phyloP scores from a whole-genome alignment of 2,113 vertebrate species.

The Myanophis thanlyinensis region DNA sequence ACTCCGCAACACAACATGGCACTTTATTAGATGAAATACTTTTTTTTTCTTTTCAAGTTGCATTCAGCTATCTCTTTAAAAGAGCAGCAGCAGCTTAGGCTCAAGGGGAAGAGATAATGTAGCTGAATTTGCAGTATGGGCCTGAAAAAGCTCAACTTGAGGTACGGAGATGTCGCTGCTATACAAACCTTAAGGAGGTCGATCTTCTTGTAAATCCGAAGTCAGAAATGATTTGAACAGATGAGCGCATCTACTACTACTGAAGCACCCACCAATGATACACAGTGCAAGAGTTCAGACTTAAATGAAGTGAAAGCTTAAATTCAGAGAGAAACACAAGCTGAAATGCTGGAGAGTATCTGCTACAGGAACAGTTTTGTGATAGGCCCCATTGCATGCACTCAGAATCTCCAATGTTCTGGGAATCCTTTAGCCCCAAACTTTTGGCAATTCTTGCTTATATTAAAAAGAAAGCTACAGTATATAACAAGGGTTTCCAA shows the following conservation, averaged over 20 bases:
- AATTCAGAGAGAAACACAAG: neutral
- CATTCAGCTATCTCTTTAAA: neutral
- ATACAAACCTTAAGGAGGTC: neutral
- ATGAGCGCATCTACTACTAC: neutral
- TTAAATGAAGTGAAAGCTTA: neutral
- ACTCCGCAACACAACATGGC: conserved; percentile 36
- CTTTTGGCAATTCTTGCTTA: neutral
- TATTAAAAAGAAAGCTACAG: neutral
- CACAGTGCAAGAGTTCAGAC: neutral
- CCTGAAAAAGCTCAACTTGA: neutral
- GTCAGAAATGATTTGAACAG: neutral
- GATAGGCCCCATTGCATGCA: neutral
- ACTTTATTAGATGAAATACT: conserved; percentile 37
- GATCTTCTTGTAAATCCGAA: neutral
- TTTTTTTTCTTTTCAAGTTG: neutral
- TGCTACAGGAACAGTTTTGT: neutral
- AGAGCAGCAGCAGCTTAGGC: neutral
- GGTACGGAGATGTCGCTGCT: neutral
- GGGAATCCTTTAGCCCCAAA: neutral
- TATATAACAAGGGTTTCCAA: too few relatives aligned
- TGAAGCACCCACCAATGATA: neutral
- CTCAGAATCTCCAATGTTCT: neutral
- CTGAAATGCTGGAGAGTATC: neutral
- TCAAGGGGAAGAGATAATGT: neutral
- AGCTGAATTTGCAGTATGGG: neutral